phyloP scores from a whole-genome alignment of 1,140 invertebrate species.

The Notospermus geniculatus region DNA sequence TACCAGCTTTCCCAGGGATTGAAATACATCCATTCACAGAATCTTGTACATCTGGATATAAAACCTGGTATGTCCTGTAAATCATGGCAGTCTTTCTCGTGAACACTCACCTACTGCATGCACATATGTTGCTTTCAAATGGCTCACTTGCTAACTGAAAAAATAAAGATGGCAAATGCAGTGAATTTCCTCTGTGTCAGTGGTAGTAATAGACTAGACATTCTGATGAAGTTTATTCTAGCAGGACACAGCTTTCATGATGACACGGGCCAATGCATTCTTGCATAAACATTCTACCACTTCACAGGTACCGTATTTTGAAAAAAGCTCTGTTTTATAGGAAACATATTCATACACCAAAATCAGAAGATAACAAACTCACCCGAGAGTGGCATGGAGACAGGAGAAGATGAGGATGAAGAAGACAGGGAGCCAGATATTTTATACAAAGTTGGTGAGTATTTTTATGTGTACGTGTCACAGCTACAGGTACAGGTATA shows the following conservation, averaged over 20 bases:
- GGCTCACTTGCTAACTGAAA: too few species aligned
- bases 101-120: too few species aligned
- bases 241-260: too few species aligned
- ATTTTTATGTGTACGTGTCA: constrained; percentile 12
- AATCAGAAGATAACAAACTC: constrained; percentile 36
- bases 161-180: too few species aligned
- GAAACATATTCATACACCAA: constrained; percentile 73
- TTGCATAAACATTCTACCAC: too few species aligned
- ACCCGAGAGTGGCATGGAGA: constrained; percentile 63
- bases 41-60: constrained; percentile 88
- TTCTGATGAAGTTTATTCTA: not conserved
- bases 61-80: constrained; percentile 67
- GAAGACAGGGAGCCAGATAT: constrained; percentile 59
- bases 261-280: too few species aligned
- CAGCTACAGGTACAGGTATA: too few species aligned
- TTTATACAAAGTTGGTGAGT: constrained; percentile 82
- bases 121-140: too few species aligned
- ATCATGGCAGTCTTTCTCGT: constrained; percentile 6
- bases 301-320: too few species aligned
- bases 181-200: too few species aligned
- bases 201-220: too few species aligned
- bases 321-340: constrained; percentile 32
- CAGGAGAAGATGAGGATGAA: constrained; percentile 64
- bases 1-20: constrained; percentile 69
- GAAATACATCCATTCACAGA: constrained; percentile 83